These are phyloP conservation scores for Aphelocoma coerulescens DNA, from an alignment of 2,113 vertebrate species.

Conservation along the genomic window DNA sequence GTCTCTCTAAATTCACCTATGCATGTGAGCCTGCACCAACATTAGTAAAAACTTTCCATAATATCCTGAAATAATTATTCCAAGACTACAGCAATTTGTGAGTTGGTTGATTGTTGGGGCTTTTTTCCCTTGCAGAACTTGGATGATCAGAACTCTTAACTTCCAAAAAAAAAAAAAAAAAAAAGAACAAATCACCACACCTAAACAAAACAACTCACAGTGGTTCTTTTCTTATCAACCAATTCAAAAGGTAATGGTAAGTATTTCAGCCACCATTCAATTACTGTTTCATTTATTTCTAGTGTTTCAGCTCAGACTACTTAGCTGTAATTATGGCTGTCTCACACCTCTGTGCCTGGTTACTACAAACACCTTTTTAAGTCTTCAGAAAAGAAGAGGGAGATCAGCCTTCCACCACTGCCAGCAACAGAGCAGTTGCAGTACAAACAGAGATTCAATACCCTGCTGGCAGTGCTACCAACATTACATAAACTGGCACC, in stretches of 20 bases:
- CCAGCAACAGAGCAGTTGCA: neutral
- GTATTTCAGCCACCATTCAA: neutral
- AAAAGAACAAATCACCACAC: rapidly evolving
- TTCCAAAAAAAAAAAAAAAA: neutral
- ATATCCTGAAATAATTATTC: neutral
- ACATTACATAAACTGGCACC: neutral
- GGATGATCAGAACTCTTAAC: neutral
- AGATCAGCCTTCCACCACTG: neutral
- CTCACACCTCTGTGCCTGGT: neutral
- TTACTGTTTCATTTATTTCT: neutral
- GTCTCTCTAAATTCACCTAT: neutral
- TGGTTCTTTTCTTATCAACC: neutral
- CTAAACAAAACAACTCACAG: neutral
- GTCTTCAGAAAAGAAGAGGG: neutral
- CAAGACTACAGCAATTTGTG: neutral
- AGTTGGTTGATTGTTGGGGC: neutral
- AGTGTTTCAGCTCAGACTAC: neutral
- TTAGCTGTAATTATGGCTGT: neutral
- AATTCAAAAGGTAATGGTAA: neutral
- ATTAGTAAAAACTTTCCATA: neutral
- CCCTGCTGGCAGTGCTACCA: neutral
- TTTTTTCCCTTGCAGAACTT: neutral
- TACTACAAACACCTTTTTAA: neutral
- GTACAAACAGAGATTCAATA: neutral
- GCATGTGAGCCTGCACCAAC: neutral